Evolutionary conservation across 2,113 vertebrate genomes (phyloP).

Genomic region (Diadophis punctatus): DNA sequence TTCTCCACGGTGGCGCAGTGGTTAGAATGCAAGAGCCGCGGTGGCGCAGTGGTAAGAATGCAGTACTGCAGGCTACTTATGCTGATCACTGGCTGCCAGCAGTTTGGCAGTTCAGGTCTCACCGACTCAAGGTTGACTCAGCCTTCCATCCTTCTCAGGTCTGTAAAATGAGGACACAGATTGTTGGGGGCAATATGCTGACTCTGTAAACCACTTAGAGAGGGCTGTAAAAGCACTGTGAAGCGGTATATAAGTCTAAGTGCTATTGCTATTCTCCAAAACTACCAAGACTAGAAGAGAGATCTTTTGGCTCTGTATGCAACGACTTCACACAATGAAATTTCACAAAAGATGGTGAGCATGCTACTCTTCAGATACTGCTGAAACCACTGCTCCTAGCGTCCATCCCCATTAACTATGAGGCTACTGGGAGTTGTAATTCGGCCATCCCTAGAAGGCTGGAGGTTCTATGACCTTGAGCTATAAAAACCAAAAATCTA

Average conservation of each 20-base stretch:
- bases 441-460: neutral
- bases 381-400: neutral
- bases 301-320: neutral
- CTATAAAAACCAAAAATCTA: neutral
- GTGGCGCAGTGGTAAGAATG: too few species aligned
- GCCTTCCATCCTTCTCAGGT: too few species aligned
- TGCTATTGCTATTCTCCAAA: neutral
- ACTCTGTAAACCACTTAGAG: too few species aligned
- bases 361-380: neutral
- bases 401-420: neutral
- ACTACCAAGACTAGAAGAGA: neutral
- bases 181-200: too few species aligned
- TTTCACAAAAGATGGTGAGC: neutral
- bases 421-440: neutral
- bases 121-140: too few species aligned
- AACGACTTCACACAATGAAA: neutral
- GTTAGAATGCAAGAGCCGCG: too few species aligned
- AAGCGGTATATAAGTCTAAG: too few species aligned
- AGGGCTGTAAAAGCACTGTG: too few species aligned
- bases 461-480: neutral
- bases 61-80: too few species aligned
- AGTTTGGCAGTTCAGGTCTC: too few species aligned
- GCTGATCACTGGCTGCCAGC: too few species aligned
- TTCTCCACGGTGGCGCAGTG: neutral
- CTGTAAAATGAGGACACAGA: too few species aligned